These are phyloP conservation scores for Limnothrissa miodon DNA, from an alignment of 2,113 vertebrate species.

Conservation along the genomic window DNA sequence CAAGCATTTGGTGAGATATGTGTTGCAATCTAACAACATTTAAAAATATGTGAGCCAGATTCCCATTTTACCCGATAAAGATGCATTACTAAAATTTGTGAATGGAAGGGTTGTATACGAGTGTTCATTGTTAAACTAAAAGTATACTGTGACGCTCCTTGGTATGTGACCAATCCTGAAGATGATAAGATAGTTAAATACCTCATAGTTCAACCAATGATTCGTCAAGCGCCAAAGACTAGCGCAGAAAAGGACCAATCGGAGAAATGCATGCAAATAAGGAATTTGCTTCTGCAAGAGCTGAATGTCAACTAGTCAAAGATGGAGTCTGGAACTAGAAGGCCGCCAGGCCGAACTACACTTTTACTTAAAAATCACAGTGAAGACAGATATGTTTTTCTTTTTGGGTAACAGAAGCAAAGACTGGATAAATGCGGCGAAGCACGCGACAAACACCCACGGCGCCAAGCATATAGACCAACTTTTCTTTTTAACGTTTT, in stretches of 20 bases:
- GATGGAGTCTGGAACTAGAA: constrained; percentile 87
- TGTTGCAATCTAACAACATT: background rate
- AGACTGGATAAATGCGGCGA: constrained; percentile 31
- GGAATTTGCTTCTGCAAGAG: constrained; percentile 83
- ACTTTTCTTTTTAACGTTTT: constrained; percentile 58
- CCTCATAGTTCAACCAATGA: constrained; percentile 71
- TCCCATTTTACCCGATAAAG: background rate
- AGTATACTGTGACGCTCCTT: constrained; percentile 72
- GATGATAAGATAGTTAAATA: constrained; percentile 76
- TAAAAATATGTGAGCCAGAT: background rate
- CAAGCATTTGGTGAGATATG: background rate
- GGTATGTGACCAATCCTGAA: constrained; percentile 67
- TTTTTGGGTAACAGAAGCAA: constrained; percentile 11
- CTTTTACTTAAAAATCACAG: constrained; percentile 45
- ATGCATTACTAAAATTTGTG: constrained; percentile 77
- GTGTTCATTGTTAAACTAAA: constrained; percentile 93
- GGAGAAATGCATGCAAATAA: constrained; percentile 78
- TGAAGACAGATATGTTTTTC: constrained; percentile 30
- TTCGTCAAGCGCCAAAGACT: constrained; percentile 64
- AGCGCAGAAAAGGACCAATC: constrained; percentile 79
- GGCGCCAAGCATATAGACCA: constrained; percentile 46
- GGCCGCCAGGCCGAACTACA: constrained; percentile 78
- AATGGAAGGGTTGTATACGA: constrained; percentile 84
- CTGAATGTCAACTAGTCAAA: constrained; percentile 97
- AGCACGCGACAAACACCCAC: constrained; percentile 37